Conservation (phyloP, 2,888 invertebrate genomes). For the Hydroisotoma schaefferi region DNA sequence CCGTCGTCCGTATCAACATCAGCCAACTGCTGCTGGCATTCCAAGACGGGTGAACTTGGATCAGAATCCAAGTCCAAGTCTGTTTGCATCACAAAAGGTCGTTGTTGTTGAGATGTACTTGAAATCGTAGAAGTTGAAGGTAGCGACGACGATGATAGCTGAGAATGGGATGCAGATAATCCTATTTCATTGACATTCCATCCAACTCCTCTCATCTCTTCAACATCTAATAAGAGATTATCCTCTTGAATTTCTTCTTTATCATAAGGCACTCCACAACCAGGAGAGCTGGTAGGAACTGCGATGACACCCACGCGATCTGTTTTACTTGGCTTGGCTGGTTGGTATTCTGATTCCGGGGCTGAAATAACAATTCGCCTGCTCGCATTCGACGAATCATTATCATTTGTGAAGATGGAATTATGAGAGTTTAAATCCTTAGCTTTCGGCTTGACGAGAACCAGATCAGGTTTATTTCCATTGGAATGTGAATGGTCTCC, state of each 20-base stretch:
- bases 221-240: background rate
- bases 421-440: background rate
- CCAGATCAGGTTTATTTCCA: conserved; percentile 1
- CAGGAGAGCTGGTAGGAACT: no score
- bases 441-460: background rate
- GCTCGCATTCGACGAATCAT: no score
- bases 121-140: background rate
- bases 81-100: no score
- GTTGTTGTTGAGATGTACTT: background rate
- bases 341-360: background rate
- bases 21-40: background rate
- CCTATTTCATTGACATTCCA: conserved; percentile 5
- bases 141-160: background rate
- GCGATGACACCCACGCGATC: background rate
- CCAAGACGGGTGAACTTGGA: background rate
- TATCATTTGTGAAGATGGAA: background rate
- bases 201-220: background rate
- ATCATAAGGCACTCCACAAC: conserved; percentile 8
- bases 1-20: background rate
- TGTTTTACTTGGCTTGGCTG: background rate
- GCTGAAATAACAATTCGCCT: background rate
- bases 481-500: background rate
- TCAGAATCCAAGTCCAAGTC: background rate
- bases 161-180: no score
- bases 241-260: background rate